phyloP scores from a whole-genome alignment of 2,888 invertebrate species.

The Caenorhabditis zanzibari region DNA sequence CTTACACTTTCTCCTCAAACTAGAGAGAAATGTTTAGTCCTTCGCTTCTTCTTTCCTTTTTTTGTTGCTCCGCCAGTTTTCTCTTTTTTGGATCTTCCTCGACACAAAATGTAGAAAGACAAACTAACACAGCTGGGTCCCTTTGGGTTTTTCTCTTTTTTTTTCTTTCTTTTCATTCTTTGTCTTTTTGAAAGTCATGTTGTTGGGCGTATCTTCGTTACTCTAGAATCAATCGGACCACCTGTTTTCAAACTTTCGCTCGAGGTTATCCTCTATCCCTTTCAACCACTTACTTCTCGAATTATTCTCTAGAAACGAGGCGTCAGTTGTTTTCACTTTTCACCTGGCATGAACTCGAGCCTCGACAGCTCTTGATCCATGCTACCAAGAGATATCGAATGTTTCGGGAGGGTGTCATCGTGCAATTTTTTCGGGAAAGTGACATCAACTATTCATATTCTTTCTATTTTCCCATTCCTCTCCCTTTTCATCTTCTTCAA shows the following conservation, averaged over 20 bases:
- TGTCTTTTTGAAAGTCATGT: slow-evolving; percentile 32
- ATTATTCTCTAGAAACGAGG: slow-evolving; percentile 11
- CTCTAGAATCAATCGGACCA: slow-evolving; percentile 40
- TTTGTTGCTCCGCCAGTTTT: slow-evolving; percentile 12
- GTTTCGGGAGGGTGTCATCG: slow-evolving; percentile 8
- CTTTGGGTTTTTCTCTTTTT: not conserved
- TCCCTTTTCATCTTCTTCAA: slow-evolving; percentile 20
- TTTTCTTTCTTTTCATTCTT: slow-evolving; percentile 7
- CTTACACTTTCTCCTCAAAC: slow-evolving; percentile 15
- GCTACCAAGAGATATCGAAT: slow-evolving; percentile 1
- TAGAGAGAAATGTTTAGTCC: slow-evolving; percentile 41
- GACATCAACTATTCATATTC: slow-evolving; percentile 46
- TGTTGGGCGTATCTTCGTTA: slow-evolving; percentile 23
- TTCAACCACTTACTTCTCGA: slow-evolving; percentile 19
- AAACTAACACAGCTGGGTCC: slow-evolving; percentile 53
- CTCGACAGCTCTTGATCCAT: slow-evolving; percentile 27
- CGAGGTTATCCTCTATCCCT: slow-evolving; percentile 19
- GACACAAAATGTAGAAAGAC: slow-evolving; percentile 26
- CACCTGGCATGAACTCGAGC: slow-evolving; percentile 52
- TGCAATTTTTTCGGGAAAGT: slow-evolving; percentile 16
- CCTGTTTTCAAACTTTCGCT: slow-evolving; percentile 47
- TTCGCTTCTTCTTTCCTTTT: not conserved
- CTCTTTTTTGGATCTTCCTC: slow-evolving; percentile 23
- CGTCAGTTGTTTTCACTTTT: slow-evolving; percentile 56
- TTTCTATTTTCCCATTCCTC: not conserved